Evolutionary conservation across 2,888 invertebrate species (phyloP).

Genomic region (Cordylochernes scorpioides): DNA sequence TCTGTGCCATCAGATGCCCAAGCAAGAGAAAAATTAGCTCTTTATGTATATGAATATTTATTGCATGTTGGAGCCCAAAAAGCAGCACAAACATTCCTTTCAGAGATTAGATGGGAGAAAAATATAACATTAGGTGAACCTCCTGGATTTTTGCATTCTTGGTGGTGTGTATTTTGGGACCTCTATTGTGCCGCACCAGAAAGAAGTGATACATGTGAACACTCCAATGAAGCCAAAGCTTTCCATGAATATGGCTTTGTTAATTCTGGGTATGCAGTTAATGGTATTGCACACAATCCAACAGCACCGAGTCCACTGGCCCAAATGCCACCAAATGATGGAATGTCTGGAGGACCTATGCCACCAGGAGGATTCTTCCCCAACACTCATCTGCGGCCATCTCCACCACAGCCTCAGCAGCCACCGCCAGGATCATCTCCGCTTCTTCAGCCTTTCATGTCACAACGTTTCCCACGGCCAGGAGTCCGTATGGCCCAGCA

Average conservation of each 20-base stretch:
- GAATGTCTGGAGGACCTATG: constrained; percentile 80
- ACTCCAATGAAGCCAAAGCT: constrained; percentile 95
- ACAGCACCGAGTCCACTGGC: constrained; percentile 60
- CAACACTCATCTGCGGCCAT: no score
- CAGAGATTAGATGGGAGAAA: constrained; percentile 65
- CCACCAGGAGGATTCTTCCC: constrained; percentile 80
- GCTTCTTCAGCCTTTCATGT: constrained; percentile 63
- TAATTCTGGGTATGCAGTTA: constrained; percentile 89
- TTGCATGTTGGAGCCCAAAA: constrained; percentile 96
- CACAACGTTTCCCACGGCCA: constrained; percentile 72
- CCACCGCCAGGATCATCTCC: no score
- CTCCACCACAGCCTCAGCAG: no score
- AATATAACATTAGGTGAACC: constrained; percentile 91
- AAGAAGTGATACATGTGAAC: constrained; percentile 85
- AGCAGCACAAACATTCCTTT: constrained; percentile 95
- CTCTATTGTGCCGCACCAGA: constrained; percentile 97
- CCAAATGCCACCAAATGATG: constrained; percentile 64
- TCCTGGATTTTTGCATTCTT: constrained; percentile 91
- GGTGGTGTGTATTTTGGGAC: constrained; percentile 99
- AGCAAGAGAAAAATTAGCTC: constrained; percentile 40
- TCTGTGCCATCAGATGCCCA: constrained; percentile 26
- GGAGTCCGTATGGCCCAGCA: constrained; percentile 76
- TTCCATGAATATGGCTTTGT: constrained; percentile 98
- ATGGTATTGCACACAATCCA: constrained; percentile 75
- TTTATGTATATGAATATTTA: constrained; percentile 97